Conservation (phyloP, 2,797 vertebrate genomes). For the Sorex maritimensis region DNA sequence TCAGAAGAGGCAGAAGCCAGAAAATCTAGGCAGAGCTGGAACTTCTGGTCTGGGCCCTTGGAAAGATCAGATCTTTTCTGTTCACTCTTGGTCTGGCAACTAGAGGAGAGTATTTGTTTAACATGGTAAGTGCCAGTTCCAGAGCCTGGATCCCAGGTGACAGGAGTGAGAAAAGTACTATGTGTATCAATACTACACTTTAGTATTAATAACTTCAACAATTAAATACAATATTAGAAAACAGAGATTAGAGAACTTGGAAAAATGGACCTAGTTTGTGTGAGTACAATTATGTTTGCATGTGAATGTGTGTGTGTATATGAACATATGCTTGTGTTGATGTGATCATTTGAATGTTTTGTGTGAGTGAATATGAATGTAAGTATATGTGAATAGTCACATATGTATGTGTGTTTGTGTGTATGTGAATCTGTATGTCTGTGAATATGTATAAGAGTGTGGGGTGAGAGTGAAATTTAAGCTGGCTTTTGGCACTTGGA, state of each 20-base stretch:
- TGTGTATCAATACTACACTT: background rate
- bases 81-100: background rate
- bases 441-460: accelerated
- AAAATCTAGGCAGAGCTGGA: too few species aligned
- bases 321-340: background rate
- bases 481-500: background rate
- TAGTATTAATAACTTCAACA: background rate
- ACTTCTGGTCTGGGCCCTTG: accelerated
- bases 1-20: background rate
- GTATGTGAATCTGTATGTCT: too few species aligned
- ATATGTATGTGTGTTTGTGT: background rate
- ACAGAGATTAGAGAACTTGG: background rate
- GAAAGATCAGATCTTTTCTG: too few species aligned
- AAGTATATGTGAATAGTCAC: too few species aligned
- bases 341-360: too few species aligned
- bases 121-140: background rate
- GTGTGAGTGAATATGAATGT: background rate
- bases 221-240: background rate
- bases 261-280: background rate
- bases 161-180: background rate
- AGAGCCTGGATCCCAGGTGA: background rate
- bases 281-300: too few species aligned
- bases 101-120: background rate
- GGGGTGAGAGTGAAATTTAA: background rate
- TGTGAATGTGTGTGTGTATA: background rate